A percentile compares a stretch with the other conserved stretches of the same genome.
Evolutionary conservation across 2,888 invertebrate genomes (phyloP).

Genomic region (Bimastos eiseni): DNA sequence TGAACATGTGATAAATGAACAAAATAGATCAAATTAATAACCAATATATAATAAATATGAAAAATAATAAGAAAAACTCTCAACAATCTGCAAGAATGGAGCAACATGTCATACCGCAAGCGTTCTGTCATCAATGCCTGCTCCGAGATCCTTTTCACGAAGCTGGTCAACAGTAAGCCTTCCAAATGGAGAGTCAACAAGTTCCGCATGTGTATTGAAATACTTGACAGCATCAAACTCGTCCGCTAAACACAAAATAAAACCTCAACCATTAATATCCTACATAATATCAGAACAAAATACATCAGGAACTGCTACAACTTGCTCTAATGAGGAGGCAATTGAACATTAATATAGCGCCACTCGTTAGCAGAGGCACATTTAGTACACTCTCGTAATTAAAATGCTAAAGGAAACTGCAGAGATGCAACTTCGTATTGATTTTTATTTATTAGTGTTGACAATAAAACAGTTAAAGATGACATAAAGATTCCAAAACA

Average conservation of each 20-base stretch:
- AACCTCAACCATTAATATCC: background rate
- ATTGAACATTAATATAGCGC: no score
- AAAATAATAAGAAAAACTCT: background rate
- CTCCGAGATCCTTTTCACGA: background rate
- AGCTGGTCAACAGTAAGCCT: background rate
- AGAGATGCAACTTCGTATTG: no score
- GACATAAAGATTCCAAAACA: no score
- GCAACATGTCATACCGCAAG: background rate
- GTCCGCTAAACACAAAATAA: conserved; percentile 56
- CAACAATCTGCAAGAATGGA: background rate
- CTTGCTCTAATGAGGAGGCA: background rate
- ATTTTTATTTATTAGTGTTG: no score
- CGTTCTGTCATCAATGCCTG: background rate
- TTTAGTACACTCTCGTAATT: no score
- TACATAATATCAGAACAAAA: background rate
- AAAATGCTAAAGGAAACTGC: no score
- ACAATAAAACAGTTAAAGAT: no score
- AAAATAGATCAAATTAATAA: no score
- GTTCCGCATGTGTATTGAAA: conserved; percentile 75
- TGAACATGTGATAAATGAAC: no score
- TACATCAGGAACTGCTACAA: background rate
- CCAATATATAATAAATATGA: background rate
- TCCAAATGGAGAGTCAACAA: conserved; percentile 69
- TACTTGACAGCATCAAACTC: conserved; percentile 73
- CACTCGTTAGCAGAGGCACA: no score